These are phyloP conservation scores for Quiscalus mexicanus DNA, from an alignment of 2,113 vertebrate genomes.

Conservation along the genomic window DNA sequence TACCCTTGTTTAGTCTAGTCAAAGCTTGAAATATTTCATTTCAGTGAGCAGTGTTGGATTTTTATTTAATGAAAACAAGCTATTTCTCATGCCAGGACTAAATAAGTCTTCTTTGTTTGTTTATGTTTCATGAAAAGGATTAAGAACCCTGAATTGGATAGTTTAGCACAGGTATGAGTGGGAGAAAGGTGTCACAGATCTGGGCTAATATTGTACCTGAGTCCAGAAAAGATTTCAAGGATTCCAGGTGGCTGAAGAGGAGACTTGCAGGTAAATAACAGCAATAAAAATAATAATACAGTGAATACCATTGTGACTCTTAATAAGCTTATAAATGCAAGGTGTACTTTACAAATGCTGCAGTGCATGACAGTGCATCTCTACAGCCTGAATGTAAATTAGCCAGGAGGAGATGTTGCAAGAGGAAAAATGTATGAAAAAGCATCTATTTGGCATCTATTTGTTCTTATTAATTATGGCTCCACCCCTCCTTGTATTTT, in stretches of 20 bases:
- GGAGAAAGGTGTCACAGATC: not conserved
- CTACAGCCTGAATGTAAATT: not conserved
- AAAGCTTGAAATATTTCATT: conserved; percentile 14
- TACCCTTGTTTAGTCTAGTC: not conserved
- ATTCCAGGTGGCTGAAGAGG: not conserved
- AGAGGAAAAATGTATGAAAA: accelerated
- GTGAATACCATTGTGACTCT: not conserved
- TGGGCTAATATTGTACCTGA: not conserved
- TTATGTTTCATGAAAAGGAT: not conserved
- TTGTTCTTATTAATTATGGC: not conserved
- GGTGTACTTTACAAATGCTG: not conserved
- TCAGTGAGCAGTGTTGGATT: not conserved
- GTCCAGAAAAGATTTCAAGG: not conserved
- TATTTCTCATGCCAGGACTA: not conserved
- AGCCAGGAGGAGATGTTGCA: not conserved
- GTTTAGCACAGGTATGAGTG: not conserved
- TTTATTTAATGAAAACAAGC: conserved; percentile 26
- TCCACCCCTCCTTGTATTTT: not conserved
- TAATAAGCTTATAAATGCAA: not conserved
- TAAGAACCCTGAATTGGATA: not conserved
- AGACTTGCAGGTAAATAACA: not conserved
- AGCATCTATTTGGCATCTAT: not conserved
- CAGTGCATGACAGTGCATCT: not conserved
- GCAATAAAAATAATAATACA: not conserved
- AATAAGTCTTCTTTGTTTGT: not conserved